phyloP scores from a whole-genome alignment of 2,113 vertebrate species.

The Mesocricetus auratus region DNA sequence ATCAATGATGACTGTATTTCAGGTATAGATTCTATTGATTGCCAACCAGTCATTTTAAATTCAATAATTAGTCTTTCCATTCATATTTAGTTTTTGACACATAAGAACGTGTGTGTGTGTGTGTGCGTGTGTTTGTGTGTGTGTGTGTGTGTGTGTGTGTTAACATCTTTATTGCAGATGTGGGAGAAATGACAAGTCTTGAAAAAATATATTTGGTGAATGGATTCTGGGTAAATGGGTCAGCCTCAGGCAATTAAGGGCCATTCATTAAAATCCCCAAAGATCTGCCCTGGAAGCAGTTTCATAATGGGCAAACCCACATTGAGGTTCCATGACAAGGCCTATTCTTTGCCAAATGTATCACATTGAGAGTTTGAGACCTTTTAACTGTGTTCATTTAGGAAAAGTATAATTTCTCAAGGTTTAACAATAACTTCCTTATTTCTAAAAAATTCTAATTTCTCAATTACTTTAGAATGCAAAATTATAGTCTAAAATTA shows the following conservation, averaged over 20 bases:
- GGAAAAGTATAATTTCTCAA: conserved; percentile 64
- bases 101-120: too few relatives aligned
- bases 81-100: conserved; percentile 1
- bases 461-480: background rate
- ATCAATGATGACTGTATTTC: conserved; percentile 35
- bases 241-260: conserved; percentile 72
- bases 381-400: conserved; percentile 64
- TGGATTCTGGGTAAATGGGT: conserved; percentile 61
- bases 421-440: conserved; percentile 51
- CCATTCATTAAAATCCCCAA: conserved; percentile 74
- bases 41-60: conserved; percentile 42
- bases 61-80: conserved; percentile 45
- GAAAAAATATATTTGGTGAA: conserved; percentile 56
- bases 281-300: conserved; percentile 73
- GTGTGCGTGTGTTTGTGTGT: too few relatives aligned
- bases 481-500: conserved; percentile 43
- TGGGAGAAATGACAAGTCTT: conserved; percentile 47
- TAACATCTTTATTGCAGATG: conserved; percentile 2
- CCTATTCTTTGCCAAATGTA: conserved; percentile 72
- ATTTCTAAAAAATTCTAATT: conserved; percentile 37
- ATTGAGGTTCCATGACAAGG: conserved; percentile 72
- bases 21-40: conserved; percentile 36
- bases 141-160: too few relatives aligned
- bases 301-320: conserved; percentile 62
- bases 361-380: conserved; percentile 71